Conservation (phyloP, 1,140 invertebrate genomes). For the Zaprionus gabonicus region DNA sequence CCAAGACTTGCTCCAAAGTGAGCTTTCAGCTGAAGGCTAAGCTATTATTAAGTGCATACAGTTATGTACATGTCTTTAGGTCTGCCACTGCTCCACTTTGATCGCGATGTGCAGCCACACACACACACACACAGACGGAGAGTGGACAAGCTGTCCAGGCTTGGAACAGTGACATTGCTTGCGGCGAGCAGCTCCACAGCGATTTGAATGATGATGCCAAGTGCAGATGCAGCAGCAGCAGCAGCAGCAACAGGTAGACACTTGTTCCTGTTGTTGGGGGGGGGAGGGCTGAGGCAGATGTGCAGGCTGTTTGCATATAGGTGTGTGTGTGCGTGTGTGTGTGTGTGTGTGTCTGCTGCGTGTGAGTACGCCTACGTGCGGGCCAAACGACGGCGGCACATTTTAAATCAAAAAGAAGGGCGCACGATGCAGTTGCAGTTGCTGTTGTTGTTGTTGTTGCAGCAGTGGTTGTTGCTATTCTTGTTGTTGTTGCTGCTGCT, state of each 20-base stretch:
- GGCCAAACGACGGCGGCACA: constrained; percentile 66
- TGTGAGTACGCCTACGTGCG: constrained; percentile 80
- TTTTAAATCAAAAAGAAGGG: constrained; percentile 83
- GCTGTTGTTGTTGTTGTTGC: constrained; percentile 6
- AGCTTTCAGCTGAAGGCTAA: no score
- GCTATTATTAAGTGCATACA: neutral
- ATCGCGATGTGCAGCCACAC: neutral
- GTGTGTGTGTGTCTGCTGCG: constrained; percentile 46
- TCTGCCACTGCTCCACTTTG: neutral
- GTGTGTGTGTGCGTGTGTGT: constrained; percentile 67
- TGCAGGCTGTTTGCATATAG: constrained; percentile 17
- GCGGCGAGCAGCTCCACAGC: constrained; percentile 5
- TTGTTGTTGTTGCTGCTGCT: constrained; percentile 34
- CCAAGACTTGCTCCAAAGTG: no score
- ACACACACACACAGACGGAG: neutral
- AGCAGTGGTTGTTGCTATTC: constrained; percentile 3
- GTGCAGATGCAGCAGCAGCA: constrained; percentile 13
- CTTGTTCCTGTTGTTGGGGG: constrained; percentile 27
- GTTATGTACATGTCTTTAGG: neutral
- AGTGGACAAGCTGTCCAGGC: neutral
- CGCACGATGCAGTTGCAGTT: constrained; percentile 64
- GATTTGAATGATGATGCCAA: constrained; percentile 57
- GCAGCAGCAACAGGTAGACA: constrained; percentile 24
- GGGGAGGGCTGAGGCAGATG: neutral
- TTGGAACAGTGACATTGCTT: constrained; percentile 36